Evolutionary conservation across 2,113 vertebrate species (phyloP), one percentile per base, ranked within the genome.

Genomic region (Oryzias woworae): DNA sequence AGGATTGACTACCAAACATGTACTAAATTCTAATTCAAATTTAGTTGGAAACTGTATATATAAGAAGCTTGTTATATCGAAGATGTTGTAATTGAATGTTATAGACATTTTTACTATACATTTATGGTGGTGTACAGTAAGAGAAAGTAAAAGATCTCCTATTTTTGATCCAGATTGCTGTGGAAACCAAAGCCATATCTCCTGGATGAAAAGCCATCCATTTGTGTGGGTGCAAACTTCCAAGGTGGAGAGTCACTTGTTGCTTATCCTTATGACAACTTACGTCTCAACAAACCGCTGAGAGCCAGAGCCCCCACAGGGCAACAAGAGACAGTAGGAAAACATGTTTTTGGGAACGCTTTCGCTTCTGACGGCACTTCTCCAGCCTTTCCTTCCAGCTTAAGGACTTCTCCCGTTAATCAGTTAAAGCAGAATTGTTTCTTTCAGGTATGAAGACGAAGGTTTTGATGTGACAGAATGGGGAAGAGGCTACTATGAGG

Each of bases 221-320:
- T 99, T 99, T 0, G 96, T 98, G 47, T 87, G 81, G 96, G 96
- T 54, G 97, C 95, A 18, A 99, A 98, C 85, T 81, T 99, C 58
- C 97, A 98, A 3, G 96, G 95, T 0, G 97, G 97, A 0, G 97
- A 99, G 86, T 81, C 91, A 63, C 66, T 98, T 6, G 96, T 98
- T 49, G 93, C 96, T 13, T 99, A 95, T 77, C 92, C 91, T 55
- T 93, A 87, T 52, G 92, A 92, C 82, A 91, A 81, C 66, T 77
- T 76, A 18, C 88, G 76, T 43, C 77, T 80, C 51, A 88, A 85
- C 71, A 90, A 90, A 59, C 78, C 14, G 59, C 72, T 1, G 71
- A 77, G 45, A 87, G 81, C 73, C 67, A 80, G 84, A 89, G 0
- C 83, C 79, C 0, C 68, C 89, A 23, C 81, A 89, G 1, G 79